Conservation (phyloP, 2,113 vertebrate genomes). For the Cheilinus undulatus region DNA sequence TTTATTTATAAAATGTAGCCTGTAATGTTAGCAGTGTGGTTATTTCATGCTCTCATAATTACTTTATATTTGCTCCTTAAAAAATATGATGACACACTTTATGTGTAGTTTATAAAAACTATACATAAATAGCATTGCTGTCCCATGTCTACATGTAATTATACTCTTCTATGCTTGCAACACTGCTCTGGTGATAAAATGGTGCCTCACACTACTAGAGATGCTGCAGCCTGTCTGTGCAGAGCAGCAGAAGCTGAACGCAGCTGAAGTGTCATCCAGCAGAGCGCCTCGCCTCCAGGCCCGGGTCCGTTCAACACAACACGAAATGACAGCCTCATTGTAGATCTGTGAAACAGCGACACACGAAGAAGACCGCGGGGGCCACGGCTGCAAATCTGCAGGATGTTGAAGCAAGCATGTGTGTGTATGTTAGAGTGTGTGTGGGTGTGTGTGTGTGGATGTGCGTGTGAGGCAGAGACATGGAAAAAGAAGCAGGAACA, state of each 20-base stretch:
- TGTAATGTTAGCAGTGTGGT: too few relatives aligned
- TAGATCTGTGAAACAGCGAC: conserved; percentile 41
- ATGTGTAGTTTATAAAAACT: too few relatives aligned
- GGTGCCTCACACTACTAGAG: too few relatives aligned
- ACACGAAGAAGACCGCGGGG: conserved; percentile 29
- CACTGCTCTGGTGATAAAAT: too few relatives aligned
- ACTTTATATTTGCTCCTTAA: too few relatives aligned
- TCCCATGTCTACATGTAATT: not conserved
- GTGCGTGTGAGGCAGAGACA: not conserved
- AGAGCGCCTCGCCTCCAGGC: conserved; percentile 34
- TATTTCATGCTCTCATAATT: too few relatives aligned
- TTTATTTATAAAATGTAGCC: too few relatives aligned
- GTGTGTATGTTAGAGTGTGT: not conserved
- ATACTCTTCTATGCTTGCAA: not conserved
- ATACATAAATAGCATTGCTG: too few relatives aligned
- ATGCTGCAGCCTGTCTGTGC: conserved; percentile 30
- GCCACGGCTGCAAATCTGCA: conserved; percentile 16
- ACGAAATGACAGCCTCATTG: conserved; percentile 50
- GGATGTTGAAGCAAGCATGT: not conserved
- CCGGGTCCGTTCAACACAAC: conserved; percentile 34
- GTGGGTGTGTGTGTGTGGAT: not conserved
- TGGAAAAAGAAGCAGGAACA: not conserved
- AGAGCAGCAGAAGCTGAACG: conserved; percentile 41
- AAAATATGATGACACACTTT: too few relatives aligned
- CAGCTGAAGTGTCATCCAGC: conserved; percentile 22